Base-by-base conservation (phyloP, 2,888 invertebrate species). In the Xanthorhoe spadicearia region DNA sequence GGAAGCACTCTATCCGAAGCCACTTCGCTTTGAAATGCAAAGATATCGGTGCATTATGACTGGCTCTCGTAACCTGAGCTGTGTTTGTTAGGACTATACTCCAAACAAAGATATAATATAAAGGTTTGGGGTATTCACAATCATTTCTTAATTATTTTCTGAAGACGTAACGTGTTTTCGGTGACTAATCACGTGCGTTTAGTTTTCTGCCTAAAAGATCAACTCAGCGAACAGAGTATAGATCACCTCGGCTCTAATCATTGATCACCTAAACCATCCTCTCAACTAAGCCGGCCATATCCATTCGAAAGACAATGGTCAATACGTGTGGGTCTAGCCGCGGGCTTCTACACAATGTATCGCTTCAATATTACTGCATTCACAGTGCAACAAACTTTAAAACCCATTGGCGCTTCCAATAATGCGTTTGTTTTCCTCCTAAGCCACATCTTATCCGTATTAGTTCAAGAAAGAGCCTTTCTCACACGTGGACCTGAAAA, bases 401-500 rank as follows among this genome's bases (percentile, higher is more conserved):
- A 23, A 50, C 38, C 55, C 49, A 55, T 38, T 23, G 35, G 32
- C 13, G 35, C 28, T 60, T 32, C 49, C 59, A 50, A 64, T 64
- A 64, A 59, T 58, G 18, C 49, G 38, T 54, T 43, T 59, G 59
- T 64, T 55, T 52, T 48, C 50, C 35, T 35, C 32, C 23, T 50
- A 54, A 60, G 48, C 46, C 19, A 43, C 19, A 43, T 55, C 64
- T 64, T 50, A 59, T 38, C 54, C 54, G 51, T 65, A 65, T 61
- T 61, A 65, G 61, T 52, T 19, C 9, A 61, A 65, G 65, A 65
- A 61, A 64, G 32, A 55, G 54, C 60, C 61, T 18, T 48, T 57
- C 48, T 19, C 66, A 67, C 63, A 67, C 63, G 67, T 67, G 67
- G 63, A 63, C 67, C 15, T 7, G 67, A 60, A 56, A 67, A 67